Evolutionary conservation across 2,113 vertebrate species (phyloP).

Genomic region (Cinclus cinclus): DNA sequence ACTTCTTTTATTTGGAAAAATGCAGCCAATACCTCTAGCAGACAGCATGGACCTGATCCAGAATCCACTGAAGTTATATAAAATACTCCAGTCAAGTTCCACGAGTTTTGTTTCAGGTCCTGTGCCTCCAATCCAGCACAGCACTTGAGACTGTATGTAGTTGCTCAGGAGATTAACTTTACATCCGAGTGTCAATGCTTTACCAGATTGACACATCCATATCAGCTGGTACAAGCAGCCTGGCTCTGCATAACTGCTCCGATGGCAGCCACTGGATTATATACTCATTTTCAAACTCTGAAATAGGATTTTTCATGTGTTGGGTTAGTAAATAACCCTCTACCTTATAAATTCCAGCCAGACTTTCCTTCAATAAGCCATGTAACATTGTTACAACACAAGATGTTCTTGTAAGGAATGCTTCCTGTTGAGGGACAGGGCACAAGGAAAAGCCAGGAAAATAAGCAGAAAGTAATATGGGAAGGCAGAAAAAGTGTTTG

Average conservation of each 20-base stretch:
- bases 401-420: neutral
- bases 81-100: slow-evolving; percentile 57
- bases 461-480: neutral
- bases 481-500: neutral
- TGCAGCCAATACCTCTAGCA: slow-evolving; percentile 57
- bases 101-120: slow-evolving; percentile 44
- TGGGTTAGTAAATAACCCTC: neutral
- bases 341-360: neutral
- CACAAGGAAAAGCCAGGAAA: neutral
- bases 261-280: neutral
- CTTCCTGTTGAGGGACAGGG: neutral
- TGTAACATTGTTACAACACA: neutral
- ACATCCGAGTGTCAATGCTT: neutral
- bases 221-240: neutral
- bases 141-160: neutral
- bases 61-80: slow-evolving; percentile 57
- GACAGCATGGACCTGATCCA: slow-evolving; percentile 55
- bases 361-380: neutral
- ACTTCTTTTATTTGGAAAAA: slow-evolving; percentile 67
- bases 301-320: neutral
- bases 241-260: neutral
- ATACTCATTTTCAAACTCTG: neutral
- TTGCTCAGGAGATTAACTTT: slow-evolving; percentile 26
- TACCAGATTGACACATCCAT: neutral
- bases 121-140: slow-evolving; percentile 29